phyloP scores from a whole-genome alignment of 2,113 vertebrate genomes.

The Sterna hirundo region DNA sequence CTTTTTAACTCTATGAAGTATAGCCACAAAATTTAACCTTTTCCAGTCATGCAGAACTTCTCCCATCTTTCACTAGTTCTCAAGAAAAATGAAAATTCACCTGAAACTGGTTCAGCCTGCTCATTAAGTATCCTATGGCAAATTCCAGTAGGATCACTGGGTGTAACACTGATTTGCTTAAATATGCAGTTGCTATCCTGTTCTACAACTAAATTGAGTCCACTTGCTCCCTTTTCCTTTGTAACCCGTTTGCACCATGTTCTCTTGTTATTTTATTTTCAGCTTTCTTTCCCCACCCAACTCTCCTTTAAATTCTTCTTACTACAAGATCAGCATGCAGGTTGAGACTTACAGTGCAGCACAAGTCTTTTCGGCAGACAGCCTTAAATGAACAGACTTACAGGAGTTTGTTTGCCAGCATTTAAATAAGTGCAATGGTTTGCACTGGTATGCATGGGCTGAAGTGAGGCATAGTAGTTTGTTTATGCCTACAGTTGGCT shows the following conservation, averaged over 20 bases:
- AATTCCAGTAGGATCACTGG: neutral
- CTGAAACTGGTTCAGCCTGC: neutral
- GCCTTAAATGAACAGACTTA: neutral
- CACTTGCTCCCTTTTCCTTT: neutral
- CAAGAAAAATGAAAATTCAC: neutral
- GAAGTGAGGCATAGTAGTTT: neutral
- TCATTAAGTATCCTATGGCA: neutral
- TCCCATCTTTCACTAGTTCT: neutral
- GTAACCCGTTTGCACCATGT: neutral
- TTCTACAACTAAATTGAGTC: neutral
- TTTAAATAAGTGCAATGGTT: neutral
- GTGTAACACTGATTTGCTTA: neutral
- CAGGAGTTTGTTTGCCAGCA: neutral
- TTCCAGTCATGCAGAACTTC: neutral
- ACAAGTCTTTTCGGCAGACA: neutral
- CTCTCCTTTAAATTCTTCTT: neutral
- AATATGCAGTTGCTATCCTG: neutral
- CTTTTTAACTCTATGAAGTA: neutral
- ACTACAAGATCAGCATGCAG: neutral
- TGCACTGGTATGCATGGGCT: constrained; percentile 33
- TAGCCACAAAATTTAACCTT: neutral
- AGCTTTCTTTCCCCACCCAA: neutral
- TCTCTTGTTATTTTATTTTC: neutral
- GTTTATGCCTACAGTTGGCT: constrained; percentile 30
- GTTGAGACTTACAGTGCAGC: neutral